phyloP scores from a whole-genome alignment of 2,797 vertebrate species.

The Acanthornis magna region DNA sequence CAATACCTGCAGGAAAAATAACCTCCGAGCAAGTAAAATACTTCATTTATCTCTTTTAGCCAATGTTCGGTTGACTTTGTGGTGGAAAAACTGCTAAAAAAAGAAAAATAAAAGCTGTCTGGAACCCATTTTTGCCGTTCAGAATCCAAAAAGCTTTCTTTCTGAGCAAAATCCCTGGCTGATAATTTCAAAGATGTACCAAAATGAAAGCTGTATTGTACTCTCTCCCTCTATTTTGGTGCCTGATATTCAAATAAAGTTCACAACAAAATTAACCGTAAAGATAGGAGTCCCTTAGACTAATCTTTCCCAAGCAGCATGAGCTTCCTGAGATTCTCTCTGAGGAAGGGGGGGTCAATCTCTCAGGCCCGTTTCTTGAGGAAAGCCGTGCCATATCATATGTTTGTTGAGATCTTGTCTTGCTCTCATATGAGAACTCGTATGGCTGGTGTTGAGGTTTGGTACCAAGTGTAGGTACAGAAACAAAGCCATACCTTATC shows the following conservation, averaged over 20 bases:
- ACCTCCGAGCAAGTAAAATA: background rate
- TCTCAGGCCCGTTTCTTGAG: background rate
- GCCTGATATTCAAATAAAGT: background rate
- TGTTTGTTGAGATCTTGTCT: background rate
- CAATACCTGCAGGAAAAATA: background rate
- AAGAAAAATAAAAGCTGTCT: background rate
- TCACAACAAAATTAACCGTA: background rate
- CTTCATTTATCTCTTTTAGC: background rate
- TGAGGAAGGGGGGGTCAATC: background rate
- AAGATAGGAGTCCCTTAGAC: background rate
- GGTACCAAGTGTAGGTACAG: background rate
- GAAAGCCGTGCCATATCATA: accelerated
- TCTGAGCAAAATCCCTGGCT: background rate
- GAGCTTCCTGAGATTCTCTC: background rate
- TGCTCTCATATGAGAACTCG: background rate
- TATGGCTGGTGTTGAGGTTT: background rate
- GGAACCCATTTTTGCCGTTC: background rate
- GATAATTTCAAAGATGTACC: accelerated
- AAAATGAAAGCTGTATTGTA: background rate
- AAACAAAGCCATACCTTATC: background rate
- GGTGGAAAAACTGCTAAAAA: background rate
- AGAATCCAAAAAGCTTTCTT: background rate
- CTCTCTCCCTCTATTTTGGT: background rate
- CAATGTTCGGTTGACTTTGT: background rate
- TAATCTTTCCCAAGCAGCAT: background rate